Evolutionary conservation across 1,140 invertebrate species (phyloP).

Genomic region (Caligus rogercresseyi): DNA sequence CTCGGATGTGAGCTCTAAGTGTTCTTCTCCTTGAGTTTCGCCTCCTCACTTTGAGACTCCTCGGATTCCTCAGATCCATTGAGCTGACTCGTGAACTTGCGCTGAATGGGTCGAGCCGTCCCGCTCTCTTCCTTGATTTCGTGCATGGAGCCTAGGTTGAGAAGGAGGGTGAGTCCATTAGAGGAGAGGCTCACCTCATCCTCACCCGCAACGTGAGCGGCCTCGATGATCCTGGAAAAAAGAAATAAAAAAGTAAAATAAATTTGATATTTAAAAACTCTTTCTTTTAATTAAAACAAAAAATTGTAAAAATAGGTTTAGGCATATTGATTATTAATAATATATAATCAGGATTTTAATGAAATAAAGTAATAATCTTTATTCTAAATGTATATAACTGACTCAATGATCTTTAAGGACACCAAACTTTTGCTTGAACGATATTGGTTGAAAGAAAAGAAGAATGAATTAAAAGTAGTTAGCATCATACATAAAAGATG

Average conservation of each 20-base stretch:
- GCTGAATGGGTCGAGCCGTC: constrained; percentile 70
- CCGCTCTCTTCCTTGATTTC: constrained; percentile 96
- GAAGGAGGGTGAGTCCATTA: constrained; percentile 74
- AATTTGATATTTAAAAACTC: too few species aligned
- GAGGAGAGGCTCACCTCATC: constrained; percentile 83
- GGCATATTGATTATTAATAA: too few species aligned
- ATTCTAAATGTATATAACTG: too few species aligned
- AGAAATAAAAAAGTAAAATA: neutral
- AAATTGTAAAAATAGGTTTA: too few species aligned
- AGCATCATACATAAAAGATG: too few species aligned
- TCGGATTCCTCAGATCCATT: neutral
- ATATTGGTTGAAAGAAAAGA: too few species aligned
- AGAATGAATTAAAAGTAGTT: too few species aligned
- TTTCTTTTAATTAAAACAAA: too few species aligned
- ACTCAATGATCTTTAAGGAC: too few species aligned
- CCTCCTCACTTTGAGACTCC: neutral
- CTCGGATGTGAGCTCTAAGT: constrained; percentile 47
- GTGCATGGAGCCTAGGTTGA: constrained; percentile 91
- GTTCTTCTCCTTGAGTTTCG: constrained; percentile 29
- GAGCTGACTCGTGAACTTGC: constrained; percentile 23
- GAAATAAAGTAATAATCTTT: too few species aligned
- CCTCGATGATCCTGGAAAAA: constrained; percentile 36
- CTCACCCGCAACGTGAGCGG: constrained; percentile 76
- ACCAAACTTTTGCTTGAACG: too few species aligned
- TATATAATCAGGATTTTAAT: too few species aligned